phyloP scores from a whole-genome alignment of 2,797 vertebrate species.

The Sparidentex hasta region DNA sequence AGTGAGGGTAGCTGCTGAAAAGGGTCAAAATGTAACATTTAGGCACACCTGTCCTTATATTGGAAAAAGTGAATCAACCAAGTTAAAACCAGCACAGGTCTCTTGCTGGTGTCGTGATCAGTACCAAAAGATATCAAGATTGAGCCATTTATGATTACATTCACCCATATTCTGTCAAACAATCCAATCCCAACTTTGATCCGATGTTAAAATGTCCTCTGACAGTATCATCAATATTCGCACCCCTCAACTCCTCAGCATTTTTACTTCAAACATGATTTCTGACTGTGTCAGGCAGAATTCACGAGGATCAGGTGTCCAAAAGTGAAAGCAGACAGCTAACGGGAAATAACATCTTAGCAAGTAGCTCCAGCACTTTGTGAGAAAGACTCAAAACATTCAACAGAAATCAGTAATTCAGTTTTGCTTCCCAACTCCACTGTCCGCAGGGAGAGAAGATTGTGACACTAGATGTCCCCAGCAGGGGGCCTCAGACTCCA shows the following conservation, averaged over 20 bases:
- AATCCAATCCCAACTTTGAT: not conserved
- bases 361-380: not conserved
- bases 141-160: not conserved
- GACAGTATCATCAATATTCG: not conserved
- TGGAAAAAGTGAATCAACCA: not conserved
- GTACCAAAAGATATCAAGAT: not conserved
- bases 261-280: not conserved
- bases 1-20: not conserved
- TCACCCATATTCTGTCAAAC: not conserved
- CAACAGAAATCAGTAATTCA: not conserved
- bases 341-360: not conserved
- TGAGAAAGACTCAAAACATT: not conserved
- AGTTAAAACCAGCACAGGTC: not conserved
- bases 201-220: not conserved
- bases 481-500: conserved; percentile 67
- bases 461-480: conserved; percentile 44
- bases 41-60: not conserved
- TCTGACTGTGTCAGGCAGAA: not conserved
- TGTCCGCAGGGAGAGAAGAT: not conserved
- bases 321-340: not conserved
- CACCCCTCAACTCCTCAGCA: not conserved
- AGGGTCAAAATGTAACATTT: not conserved
- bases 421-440: not conserved
- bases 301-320: not conserved
- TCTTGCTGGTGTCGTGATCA: not conserved